These are phyloP conservation scores for Rhingia rostrata DNA, from an alignment of 2,888 invertebrate species.

Conservation along the genomic window DNA sequence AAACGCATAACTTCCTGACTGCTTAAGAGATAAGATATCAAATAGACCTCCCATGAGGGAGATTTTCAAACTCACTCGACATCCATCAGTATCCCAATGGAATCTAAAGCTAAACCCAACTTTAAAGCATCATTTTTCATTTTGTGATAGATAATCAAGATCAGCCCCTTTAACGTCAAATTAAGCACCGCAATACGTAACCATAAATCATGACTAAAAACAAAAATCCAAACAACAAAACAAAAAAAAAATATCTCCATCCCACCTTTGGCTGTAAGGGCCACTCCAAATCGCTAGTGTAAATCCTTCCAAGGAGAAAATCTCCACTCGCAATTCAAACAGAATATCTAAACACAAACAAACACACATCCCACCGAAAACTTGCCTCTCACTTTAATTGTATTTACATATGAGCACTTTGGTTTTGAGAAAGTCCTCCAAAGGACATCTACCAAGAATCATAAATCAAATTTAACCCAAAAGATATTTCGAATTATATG, in stretches of 20 bases:
- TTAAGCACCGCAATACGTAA: constrained; percentile 57
- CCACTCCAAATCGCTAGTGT: constrained; percentile 47
- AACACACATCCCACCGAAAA: constrained; percentile 4
- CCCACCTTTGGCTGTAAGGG: constrained; percentile 28
- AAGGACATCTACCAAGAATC: constrained; percentile 55
- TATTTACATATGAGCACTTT: constrained; percentile 66
- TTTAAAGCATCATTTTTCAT: constrained; percentile 48
- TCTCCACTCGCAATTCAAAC: constrained; percentile 62
- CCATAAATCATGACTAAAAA: constrained; percentile 39
- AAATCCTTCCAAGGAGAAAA: constrained; percentile 63
- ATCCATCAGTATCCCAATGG: neutral
- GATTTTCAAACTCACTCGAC: neutral
- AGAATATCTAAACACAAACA: constrained; percentile 53
- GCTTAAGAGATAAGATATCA: too few species aligned
- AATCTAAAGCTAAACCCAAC: constrained; percentile 17
- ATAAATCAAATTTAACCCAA: constrained; percentile 72
- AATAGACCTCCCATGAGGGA: too few species aligned
- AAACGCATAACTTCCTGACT: too few species aligned
- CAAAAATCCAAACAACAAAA: neutral
- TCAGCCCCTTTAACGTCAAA: constrained; percentile 60
- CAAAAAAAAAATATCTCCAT: neutral
- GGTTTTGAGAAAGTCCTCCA: constrained; percentile 33
- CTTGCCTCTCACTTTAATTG: constrained; percentile 54
- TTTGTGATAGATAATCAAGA: constrained; percentile 47
- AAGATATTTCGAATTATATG: constrained; percentile 69